A percentile compares a stretch with the other conserved stretches of the same genome.
These are phyloP conservation scores for Microcebus griseorufus DNA, from an alignment of 2,113 vertebrate genomes.

Conservation along the genomic window DNA sequence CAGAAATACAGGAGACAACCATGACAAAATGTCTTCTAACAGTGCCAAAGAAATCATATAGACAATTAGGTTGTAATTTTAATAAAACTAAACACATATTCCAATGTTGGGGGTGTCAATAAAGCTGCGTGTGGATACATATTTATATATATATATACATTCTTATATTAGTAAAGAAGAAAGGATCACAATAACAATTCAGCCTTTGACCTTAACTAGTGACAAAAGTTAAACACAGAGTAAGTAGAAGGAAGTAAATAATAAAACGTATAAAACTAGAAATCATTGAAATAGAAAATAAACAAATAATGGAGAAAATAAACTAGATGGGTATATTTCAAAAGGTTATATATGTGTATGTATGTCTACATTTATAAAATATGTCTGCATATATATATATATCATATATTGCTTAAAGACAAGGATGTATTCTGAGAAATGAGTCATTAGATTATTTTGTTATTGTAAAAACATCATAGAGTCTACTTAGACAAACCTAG, in stretches of 20 bases:
- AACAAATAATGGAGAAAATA: neutral
- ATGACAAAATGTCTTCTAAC: neutral
- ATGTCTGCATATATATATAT: too few relatives aligned
- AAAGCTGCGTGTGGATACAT: neutral
- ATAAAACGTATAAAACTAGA: neutral
- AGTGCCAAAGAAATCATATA: neutral
- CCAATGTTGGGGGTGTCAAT: neutral
- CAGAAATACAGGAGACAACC: neutral
- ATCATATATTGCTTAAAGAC: too few relatives aligned
- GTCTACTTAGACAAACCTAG: too few relatives aligned
- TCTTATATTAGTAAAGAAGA: neutral
- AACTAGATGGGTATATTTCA: neutral
- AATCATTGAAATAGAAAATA: neutral
- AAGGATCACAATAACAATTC: neutral
- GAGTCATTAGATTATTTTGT: too few relatives aligned
- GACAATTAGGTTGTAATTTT: neutral
- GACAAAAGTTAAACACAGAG: neutral
- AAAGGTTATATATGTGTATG: neutral
- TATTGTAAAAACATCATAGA: too few relatives aligned
- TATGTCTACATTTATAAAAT: too few relatives aligned
- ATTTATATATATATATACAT: neutral
- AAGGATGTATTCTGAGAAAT: too few relatives aligned
- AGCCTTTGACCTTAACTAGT: neutral
- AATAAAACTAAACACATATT: neutral
- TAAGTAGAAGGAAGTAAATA: neutral